Base-by-base conservation (phyloP, 1,140 invertebrate genomes). In the Hyphantria cunea region DNA sequence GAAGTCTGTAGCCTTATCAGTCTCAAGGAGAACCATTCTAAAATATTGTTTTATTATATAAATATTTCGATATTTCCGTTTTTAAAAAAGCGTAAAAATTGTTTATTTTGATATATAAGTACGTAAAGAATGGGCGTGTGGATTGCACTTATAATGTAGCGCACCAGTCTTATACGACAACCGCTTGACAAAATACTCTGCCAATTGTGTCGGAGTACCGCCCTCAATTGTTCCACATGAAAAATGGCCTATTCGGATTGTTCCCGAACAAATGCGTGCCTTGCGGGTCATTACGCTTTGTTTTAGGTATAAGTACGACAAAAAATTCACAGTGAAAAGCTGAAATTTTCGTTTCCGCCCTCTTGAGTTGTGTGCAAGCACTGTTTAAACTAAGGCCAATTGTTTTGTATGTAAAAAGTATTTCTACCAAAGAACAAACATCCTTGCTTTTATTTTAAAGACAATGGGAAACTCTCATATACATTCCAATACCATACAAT, bases 221-320 rank as follows among this genome's bases (percentile, higher is more conserved):
- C 87, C 87, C 82, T 81, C 87, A 85, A 90, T 90, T 90, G 87
- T 90, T 90, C 79, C 68, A 84, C 74, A 90, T 90, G 86, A 90
- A 90, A 89, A 90, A 90, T 90, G 84, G 84, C 82, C 84, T 82
- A 83, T 86, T 86, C 81, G 83, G 83, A 87, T 90, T 90, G 87
- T 89, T 90, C 83, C 59, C 65, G 83, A 87, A 89, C 87, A 90
- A 90, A 89, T 85, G 86, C 87, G 85, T 87, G 74, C 81, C 79
- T 81, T 82, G 82, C 75, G 82, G 87, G 85, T 88, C 85, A 90
- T 90, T 90, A 90, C 79, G 87, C 84, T 86, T 86, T 88, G 87
- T 89, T 90, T 90, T 89, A 84, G 76, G 72, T 74, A 74, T 80
- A 84, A 85, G 83, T 80, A 87, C 80, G 79, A 85, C 82, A 87